Base-by-base conservation (phyloP, 1,140 invertebrate species). In the Augochlora pura region DNA sequence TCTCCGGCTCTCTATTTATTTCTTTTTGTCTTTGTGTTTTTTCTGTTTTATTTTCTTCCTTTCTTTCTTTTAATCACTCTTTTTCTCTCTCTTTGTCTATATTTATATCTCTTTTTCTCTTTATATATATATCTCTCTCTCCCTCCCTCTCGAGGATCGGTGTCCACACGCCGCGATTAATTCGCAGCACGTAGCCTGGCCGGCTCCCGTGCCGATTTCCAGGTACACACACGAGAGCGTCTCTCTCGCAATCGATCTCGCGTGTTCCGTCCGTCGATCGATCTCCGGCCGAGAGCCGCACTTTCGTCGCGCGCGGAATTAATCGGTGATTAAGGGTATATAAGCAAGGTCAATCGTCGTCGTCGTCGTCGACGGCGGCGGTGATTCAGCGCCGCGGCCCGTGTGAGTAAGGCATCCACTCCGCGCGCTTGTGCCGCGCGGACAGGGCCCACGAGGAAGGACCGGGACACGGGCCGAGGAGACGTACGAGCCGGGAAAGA, bases 321-420 rank as follows among this genome's bases (percentile, higher is more conserved):
- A 91, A 91, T 91, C 88, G 87, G 86, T 90, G 88, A 90, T 91
- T 90, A 90, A 91, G 89, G 49, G 89, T 88, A n/a, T n/a, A n/a
- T n/a, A 90, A 88, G 88, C 89, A 85, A 85, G 84, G 84, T 85
- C 72, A 77, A 78, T 84, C 74, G 82, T 38, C 83, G 46, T n/a
- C n/a, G n/a, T n/a, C n/a, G n/a, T n/a, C n/a, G n/a, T n/a, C n/a
- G n/a, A n/a, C n/a, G n/a, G n/a, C n/a, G n/a, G n/a, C 32, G 79
- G 77, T 85, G 84, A 85, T 81, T 85, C 84, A 85, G 73, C 59
- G 42, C 1, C 8, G 1, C 39, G 42, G 9, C 1, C 42, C 64
- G 78, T 85, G 82, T 85, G 82, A 85, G 83, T 84, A 85, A 85
- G 77, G 82, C 71, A 67, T 84, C 77, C 81, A n/a, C n/a, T 68